phyloP scores from a whole-genome alignment of 2,113 vertebrate species.

The Elachura formosa region DNA sequence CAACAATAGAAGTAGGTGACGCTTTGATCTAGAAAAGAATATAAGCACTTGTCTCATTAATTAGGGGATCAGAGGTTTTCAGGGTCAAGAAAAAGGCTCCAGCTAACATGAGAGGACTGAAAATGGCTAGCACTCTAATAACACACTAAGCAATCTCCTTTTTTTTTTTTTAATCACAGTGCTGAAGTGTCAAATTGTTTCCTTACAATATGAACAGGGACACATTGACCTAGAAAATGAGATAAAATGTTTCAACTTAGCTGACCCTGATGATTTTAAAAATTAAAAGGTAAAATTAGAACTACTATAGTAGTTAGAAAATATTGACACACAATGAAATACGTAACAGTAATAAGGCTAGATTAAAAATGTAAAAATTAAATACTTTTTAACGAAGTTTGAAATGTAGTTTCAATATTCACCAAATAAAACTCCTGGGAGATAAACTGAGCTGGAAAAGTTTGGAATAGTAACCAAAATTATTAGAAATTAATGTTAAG shows the following conservation, averaged over 20 bases:
- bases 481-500: not conserved
- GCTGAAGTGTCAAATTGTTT: not conserved
- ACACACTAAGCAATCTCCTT: not conserved
- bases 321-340: not conserved
- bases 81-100: constrained; percentile 10
- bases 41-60: constrained; percentile 28
- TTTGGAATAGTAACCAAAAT: not conserved
- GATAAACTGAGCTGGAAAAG: not conserved
- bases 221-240: not conserved
- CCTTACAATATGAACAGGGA: not conserved
- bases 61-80: constrained; percentile 38
- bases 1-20: not conserved
- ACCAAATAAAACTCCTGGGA: not conserved
- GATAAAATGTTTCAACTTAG: not conserved
- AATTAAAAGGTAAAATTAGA: not conserved
- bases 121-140: not conserved
- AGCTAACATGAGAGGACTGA: not conserved
- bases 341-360: not conserved
- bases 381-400: not conserved
- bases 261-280: not conserved
- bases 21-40: constrained; percentile 24
- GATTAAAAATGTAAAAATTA: not conserved
- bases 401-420: not conserved
- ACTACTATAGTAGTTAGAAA: not conserved
- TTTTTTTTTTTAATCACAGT: not conserved